Evolutionary conservation across 2,888 invertebrate genomes (phyloP).

Genomic region (Ferdinandea cuprea): DNA sequence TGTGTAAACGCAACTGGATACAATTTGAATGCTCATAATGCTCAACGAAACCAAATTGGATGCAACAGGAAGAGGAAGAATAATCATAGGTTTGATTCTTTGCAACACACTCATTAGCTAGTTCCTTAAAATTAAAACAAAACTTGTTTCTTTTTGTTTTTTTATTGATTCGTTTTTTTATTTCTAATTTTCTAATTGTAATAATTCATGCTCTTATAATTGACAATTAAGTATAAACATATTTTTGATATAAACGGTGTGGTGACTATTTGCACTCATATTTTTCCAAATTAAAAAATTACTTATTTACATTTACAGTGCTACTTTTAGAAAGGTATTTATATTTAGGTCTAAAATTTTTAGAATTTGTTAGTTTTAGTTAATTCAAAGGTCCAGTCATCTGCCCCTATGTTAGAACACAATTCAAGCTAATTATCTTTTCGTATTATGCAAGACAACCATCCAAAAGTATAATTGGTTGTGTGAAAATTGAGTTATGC

Average conservation of each 20-base stretch:
- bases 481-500: too few relatives aligned
- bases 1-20: constrained; percentile 81
- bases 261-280: constrained; percentile 43
- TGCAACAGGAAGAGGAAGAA: constrained; percentile 83
- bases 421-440: too few relatives aligned
- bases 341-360: neutral
- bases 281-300: neutral
- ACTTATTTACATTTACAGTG: constrained; percentile 48
- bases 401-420: too few relatives aligned
- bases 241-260: constrained; percentile 46
- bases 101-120: constrained; percentile 62
- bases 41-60: constrained; percentile 74
- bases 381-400: too few relatives aligned
- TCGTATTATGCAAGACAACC: too few relatives aligned
- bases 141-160: constrained; percentile 75
- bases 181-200: constrained; percentile 49
- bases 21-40: constrained; percentile 59
- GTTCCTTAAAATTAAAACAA: constrained; percentile 38
- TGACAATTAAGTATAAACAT: constrained; percentile 28
- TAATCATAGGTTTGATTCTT: constrained; percentile 84
- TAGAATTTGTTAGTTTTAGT: neutral
- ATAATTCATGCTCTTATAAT: constrained; percentile 48
- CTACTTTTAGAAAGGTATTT: constrained; percentile 25
- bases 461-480: too few relatives aligned
- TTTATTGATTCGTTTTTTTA: constrained; percentile 73